These are phyloP conservation scores for Zaprionus africanus DNA, from an alignment of 1,140 invertebrate species.

Conservation along the genomic window DNA sequence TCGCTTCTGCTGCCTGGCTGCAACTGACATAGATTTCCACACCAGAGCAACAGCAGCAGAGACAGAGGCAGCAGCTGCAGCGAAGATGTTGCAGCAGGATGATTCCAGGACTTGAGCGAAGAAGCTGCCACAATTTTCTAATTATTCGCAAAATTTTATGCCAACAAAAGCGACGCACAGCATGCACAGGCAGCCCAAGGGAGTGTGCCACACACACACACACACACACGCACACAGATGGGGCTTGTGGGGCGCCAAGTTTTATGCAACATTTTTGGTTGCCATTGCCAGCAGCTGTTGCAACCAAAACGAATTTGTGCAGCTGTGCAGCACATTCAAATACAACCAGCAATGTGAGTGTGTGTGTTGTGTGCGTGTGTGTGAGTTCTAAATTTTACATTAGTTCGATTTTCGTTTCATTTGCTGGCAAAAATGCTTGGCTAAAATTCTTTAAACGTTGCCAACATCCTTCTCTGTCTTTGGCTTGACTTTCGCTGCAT, in stretches of 20 bases:
- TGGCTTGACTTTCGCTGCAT: background rate
- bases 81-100: slow-evolving; percentile 40
- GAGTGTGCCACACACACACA: slow-evolving; percentile 6
- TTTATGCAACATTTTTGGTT: slow-evolving; percentile 71
- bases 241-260: slow-evolving; percentile 50
- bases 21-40: slow-evolving; percentile 54
- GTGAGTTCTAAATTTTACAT: slow-evolving; percentile 66
- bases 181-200: slow-evolving; percentile 28
- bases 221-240: slow-evolving; percentile 10
- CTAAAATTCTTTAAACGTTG: slow-evolving; percentile 52
- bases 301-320: slow-evolving; percentile 60
- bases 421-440: slow-evolving; percentile 62
- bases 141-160: slow-evolving; percentile 82
- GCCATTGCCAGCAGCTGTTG: slow-evolving; percentile 59
- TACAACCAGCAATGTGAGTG: background rate
- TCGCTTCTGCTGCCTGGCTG: slow-evolving; percentile 18
- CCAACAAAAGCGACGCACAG: slow-evolving; percentile 66
- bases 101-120: slow-evolving; percentile 41
- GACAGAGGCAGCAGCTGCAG: slow-evolving; percentile 41
- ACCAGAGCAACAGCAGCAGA: slow-evolving; percentile 29
- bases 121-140: slow-evolving; percentile 80
- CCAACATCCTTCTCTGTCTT: slow-evolving; percentile 28
- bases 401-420: slow-evolving; percentile 80
- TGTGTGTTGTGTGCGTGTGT: slow-evolving; percentile 16
- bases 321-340: slow-evolving; percentile 50